phyloP scores from a whole-genome alignment of 2,797 vertebrate genomes.

The Pipistrellus nathusii region DNA sequence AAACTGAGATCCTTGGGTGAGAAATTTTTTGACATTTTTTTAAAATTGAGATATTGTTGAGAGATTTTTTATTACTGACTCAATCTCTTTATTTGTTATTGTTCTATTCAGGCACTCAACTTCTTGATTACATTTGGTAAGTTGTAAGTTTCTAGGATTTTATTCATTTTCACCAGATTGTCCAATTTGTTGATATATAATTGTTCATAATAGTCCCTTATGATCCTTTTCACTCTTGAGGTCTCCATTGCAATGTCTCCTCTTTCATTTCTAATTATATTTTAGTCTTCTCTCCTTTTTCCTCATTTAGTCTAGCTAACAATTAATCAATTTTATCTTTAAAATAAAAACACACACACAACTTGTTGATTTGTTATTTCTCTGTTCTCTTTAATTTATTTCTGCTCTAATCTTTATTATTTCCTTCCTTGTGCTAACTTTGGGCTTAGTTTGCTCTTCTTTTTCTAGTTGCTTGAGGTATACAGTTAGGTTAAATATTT shows the following conservation, averaged over 20 bases:
- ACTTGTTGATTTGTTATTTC: neutral
- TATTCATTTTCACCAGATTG: neutral
- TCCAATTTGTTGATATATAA: neutral
- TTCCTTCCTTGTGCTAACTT: neutral
- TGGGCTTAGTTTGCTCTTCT: neutral
- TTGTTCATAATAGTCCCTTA: neutral
- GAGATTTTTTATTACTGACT: neutral
- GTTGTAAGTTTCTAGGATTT: neutral
- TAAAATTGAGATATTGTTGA: neutral
- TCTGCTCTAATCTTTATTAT: neutral
- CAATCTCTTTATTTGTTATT: neutral
- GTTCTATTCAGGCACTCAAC: neutral
- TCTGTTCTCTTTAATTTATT: neutral
- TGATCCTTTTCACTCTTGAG: neutral
- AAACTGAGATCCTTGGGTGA: neutral
- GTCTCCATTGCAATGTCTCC: neutral
- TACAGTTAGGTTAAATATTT: neutral
- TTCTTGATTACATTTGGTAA: neutral
- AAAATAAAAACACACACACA: neutral
- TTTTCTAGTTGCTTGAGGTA: neutral
- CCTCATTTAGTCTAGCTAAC: neutral
- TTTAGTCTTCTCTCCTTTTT: neutral
- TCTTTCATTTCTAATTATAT: neutral
- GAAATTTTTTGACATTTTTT: neutral
- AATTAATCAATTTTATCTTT: neutral